Conservation (phyloP, 2,797 vertebrate species). For the Channallabes apus region DNA sequence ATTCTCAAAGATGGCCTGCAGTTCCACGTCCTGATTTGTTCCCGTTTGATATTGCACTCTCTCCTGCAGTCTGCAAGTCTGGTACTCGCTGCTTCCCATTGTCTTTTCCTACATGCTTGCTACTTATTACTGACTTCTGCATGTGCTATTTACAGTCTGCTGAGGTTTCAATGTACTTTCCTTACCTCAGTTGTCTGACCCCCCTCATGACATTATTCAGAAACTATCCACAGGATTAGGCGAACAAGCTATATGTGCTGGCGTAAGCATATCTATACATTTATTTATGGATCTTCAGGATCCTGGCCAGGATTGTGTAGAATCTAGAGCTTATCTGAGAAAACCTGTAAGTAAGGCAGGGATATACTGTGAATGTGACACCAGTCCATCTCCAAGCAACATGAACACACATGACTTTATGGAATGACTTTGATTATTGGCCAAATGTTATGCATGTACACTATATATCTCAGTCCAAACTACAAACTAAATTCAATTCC, state of each 20-base stretch:
- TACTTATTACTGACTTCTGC: background rate
- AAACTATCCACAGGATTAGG: background rate
- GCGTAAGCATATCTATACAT: too few species aligned
- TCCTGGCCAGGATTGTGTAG: too few species aligned
- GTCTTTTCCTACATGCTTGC: background rate
- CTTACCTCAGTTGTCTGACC: background rate
- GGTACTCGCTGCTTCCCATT: background rate
- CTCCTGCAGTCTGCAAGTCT: background rate
- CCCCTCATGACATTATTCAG: background rate
- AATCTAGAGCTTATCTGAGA: too few species aligned
- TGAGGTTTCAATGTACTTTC: background rate
- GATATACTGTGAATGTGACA: too few species aligned
- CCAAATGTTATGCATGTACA: too few species aligned
- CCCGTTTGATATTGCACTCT: background rate
- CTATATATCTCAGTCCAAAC: too few species aligned
- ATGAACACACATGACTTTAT: too few species aligned
- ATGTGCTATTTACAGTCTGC: background rate
- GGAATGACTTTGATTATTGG: too few species aligned
- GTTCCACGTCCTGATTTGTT: slow-evolving; percentile 13
- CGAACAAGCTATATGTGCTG: background rate
- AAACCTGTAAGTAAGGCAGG: too few species aligned
- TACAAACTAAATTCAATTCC: too few species aligned
- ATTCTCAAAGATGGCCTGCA: slow-evolving; percentile 26
- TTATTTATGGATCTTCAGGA: too few species aligned
- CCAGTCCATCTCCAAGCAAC: too few species aligned